Conservation (phyloP, 1,140 invertebrate genomes). For the Zaprionus camerounensis region DNA sequence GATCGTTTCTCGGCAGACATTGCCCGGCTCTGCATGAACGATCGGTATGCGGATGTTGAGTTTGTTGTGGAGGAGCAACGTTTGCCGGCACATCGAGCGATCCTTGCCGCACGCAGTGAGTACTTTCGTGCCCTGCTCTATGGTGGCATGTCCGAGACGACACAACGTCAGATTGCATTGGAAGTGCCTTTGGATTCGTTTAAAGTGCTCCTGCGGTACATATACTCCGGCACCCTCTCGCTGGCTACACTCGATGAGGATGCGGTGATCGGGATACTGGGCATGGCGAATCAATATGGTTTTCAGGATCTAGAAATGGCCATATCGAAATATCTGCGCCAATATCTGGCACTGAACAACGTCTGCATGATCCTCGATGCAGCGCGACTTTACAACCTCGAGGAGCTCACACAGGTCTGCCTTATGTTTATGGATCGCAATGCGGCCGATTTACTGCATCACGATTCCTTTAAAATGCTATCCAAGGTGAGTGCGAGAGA, state of each 20-base stretch:
- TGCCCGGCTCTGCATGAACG: constrained; percentile 92
- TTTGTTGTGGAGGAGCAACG: constrained; percentile 93
- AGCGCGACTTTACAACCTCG: constrained; percentile 88
- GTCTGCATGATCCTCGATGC: constrained; percentile 97
- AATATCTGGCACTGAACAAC: constrained; percentile 94
- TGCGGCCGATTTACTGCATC: constrained; percentile 92
- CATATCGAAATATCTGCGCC: constrained; percentile 96
- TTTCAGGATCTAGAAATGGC: constrained; percentile 95
- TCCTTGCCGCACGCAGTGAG: constrained; percentile 95
- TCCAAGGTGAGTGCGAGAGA: constrained; percentile 88
- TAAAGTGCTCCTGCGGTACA: constrained; percentile 95
- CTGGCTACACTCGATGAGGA: constrained; percentile 93
- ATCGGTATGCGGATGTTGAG: constrained; percentile 96
- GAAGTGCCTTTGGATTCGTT: constrained; percentile 95
- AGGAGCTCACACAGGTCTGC: constrained; percentile 88
- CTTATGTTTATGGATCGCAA: constrained; percentile 95
- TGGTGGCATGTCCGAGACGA: constrained; percentile 96
- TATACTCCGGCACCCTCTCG: constrained; percentile 95
- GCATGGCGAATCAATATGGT: constrained; percentile 97
- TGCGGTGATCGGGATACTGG: constrained; percentile 93
- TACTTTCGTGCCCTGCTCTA: constrained; percentile 96
- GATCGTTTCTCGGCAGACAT: constrained; percentile 85
- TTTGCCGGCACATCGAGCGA: constrained; percentile 94
- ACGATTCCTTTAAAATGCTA: constrained; percentile 93
- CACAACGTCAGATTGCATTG: constrained; percentile 92